Percentiles rank a stretch among this genome's conserved stretches.
These are phyloP conservation scores for Mythimna loreyi DNA, from an alignment of 2,888 invertebrate species.

Conservation along the genomic window DNA sequence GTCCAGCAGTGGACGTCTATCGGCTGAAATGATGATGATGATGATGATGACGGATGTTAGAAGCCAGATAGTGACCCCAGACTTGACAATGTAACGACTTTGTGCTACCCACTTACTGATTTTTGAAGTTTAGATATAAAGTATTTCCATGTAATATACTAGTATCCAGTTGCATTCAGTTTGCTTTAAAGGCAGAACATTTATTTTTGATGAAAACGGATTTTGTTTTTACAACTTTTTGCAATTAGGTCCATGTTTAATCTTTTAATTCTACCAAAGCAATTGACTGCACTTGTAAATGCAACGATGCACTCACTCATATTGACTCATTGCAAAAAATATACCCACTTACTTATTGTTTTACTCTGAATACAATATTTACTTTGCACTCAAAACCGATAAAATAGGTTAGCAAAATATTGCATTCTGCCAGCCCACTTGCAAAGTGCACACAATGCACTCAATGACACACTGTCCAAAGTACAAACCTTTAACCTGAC, in stretches of 20 bases:
- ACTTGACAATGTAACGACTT: too few species aligned
- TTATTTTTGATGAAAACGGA: too few species aligned
- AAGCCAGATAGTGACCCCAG: too few species aligned
- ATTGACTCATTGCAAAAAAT: slow-evolving; percentile 23
- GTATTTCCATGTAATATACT: too few species aligned
- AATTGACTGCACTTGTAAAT: slow-evolving; percentile 1
- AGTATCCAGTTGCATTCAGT: too few species aligned
- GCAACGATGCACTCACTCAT: not conserved
- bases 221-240: not conserved
- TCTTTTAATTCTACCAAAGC: not conserved
- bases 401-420: slow-evolving; percentile 62
- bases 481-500: slow-evolving; percentile 60
- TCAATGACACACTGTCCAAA: slow-evolving; percentile 54
- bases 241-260: not conserved
- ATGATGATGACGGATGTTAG: too few species aligned
- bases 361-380: slow-evolving; percentile 49
- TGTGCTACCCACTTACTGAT: too few species aligned
- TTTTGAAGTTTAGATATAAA: too few species aligned
- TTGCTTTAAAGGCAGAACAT: too few species aligned
- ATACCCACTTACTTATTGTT: slow-evolving; percentile 31
- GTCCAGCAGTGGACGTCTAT: too few species aligned
- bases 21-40: too few species aligned
- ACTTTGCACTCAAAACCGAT: slow-evolving; percentile 52
- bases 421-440: slow-evolving; percentile 33
- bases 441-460: slow-evolving; percentile 39